Conservation (phyloP, 1,140 invertebrate species). For the Teleogryllus occipitalis region DNA sequence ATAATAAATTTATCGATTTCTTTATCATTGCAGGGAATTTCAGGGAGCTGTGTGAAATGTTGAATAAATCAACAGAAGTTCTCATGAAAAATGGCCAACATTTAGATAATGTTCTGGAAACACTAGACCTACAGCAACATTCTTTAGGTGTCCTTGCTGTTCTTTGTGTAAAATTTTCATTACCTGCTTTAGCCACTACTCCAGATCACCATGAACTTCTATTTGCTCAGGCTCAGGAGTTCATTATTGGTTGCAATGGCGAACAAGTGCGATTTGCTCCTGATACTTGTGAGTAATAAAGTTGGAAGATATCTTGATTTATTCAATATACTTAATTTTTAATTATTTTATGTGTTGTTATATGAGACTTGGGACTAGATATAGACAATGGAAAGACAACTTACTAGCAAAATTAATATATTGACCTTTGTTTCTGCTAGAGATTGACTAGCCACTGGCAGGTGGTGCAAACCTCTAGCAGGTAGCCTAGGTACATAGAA, state of each 20-base stretch:
- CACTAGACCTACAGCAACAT: constrained; percentile 80
- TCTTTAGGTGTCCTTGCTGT: constrained; percentile 79
- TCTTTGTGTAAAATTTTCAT: constrained; percentile 65
- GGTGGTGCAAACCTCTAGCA: no score
- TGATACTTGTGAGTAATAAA: constrained; percentile 65
- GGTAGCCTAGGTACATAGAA: no score
- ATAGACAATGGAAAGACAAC: background rate
- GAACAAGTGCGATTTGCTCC: constrained; percentile 79
- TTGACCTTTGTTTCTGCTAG: no score
- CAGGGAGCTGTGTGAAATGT: constrained; percentile 66
- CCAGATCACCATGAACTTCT: constrained; percentile 39
- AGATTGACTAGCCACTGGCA: no score
- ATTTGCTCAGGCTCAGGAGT: constrained; percentile 66
- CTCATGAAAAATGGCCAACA: constrained; percentile 74
- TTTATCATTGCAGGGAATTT: constrained; percentile 57
- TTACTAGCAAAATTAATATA: no score
- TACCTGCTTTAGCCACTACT: constrained; percentile 19
- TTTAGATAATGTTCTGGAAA: constrained; percentile 81
- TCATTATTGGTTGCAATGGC: constrained; percentile 73
- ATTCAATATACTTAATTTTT: background rate
- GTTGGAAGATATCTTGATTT: background rate
- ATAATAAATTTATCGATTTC: background rate
- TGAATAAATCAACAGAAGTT: constrained; percentile 69
- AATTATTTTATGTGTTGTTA: background rate
- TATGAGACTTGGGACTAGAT: background rate